These are phyloP conservation scores for Drosophila kanapiae DNA, from an alignment of 1,140 invertebrate genomes.

Conservation along the genomic window DNA sequence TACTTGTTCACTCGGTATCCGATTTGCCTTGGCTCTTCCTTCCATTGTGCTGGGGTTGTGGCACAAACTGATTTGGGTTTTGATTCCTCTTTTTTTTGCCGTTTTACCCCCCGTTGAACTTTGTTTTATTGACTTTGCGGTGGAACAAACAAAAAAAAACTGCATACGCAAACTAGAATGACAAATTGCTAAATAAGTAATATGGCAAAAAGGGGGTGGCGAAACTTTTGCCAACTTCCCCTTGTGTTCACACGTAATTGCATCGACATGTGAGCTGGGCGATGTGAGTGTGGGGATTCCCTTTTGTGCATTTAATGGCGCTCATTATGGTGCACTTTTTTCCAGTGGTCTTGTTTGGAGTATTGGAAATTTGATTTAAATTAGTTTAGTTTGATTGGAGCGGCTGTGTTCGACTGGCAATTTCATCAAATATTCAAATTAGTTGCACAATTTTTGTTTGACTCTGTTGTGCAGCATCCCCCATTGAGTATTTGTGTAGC, in stretches of 20 bases:
- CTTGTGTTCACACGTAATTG: constrained; percentile 37
- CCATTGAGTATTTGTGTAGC: constrained; percentile 25
- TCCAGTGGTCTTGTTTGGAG: constrained; percentile 17
- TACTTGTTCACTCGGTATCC: constrained; percentile 54
- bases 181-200: constrained; percentile 70
- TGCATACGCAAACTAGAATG: constrained; percentile 53
- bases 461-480: constrained; percentile 3
- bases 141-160: constrained; percentile 40
- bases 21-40: constrained; percentile 18
- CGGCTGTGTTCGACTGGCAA: constrained; percentile 17
- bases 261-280: constrained; percentile 25
- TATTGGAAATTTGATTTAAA: constrained; percentile 64
- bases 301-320: constrained; percentile 58
- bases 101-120: constrained; percentile 48
- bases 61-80: constrained; percentile 62
- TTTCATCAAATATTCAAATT: constrained; percentile 63
- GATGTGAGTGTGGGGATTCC: constrained; percentile 3
- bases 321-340: constrained; percentile 64
- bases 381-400: constrained; percentile 67
- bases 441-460: constrained; percentile 42
- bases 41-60: constrained; percentile 29
- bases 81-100: constrained; percentile 32
- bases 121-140: constrained; percentile 69
- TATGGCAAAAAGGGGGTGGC: neutral
- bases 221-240: constrained; percentile 18